Evolutionary conservation across 2,888 invertebrate genomes (phyloP), one percentile per base, ranked within the genome.

Genomic region (Venustoraphidia nigricollis): DNA sequence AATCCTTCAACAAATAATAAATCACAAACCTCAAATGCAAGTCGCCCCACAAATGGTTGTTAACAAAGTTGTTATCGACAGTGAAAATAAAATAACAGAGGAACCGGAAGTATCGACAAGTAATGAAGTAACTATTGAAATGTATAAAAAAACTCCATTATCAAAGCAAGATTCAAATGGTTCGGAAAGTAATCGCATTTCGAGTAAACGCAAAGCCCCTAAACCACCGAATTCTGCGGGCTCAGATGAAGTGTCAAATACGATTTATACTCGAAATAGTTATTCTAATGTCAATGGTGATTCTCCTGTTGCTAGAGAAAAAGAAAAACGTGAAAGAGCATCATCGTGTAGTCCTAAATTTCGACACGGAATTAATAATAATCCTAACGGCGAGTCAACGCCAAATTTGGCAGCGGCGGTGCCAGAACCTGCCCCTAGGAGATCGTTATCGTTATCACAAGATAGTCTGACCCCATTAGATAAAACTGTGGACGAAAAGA

Each of bases 161-260:
- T 68, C 69, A 10, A 76, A 77, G 60, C 75, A 75, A 57, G 76
- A 76, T 54, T 74, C 75, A 50, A 73, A 71, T 54, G 68, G 72
- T 13, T 74, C 73, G 9, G 67, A 64, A 52, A 52, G 39, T 27
- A 52, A 44, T 36, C 36, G 37, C 50, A 71, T 71, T 55, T 64
- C 76, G 11, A 76, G 76, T 58, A 88, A 88, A 64, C 72, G 86
- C 45, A 77, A 83, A 65, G 87, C 87, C 1, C 87, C 88, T 0
- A 81, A 81, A 57, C 86, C 88, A 13, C 87, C 83, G 41, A 35
- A 11, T 45, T 63, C 69, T 8, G 67, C 70, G 27, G 27, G 3
- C 3, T 68, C 62, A 2, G 76, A 79, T 55, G 75, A 75, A 55
- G 65, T 64, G 39, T 66, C 70, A 2, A 70, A 62, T 51, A 65